A percentile compares a stretch with the other conserved stretches of the same genome.
phyloP scores from a whole-genome alignment of 1,140 invertebrate species.

The Gerris buenoi region DNA sequence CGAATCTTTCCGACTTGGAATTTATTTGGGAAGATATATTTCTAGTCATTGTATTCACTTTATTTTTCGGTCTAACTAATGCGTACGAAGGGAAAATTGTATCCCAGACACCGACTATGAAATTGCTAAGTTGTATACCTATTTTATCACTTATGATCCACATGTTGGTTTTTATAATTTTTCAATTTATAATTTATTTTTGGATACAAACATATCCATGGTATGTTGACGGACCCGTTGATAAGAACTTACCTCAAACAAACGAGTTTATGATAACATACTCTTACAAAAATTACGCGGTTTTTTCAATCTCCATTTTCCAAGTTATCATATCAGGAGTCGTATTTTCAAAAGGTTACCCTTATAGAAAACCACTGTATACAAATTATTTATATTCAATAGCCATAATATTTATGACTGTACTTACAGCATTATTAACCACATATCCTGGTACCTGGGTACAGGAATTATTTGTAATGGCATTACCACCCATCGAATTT shows the following conservation, averaged over 20 bases:
- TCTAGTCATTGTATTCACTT: slow-evolving; percentile 63
- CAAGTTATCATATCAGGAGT: neutral
- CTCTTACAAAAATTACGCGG: neutral
- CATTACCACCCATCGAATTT: neutral
- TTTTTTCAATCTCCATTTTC: neutral
- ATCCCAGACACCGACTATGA: slow-evolving; percentile 39
- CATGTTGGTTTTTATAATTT: neutral
- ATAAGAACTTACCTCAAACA: too few relatives aligned
- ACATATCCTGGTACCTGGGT: neutral
- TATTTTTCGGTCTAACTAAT: slow-evolving; percentile 65
- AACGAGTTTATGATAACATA: too few relatives aligned
- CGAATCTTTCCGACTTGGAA: slow-evolving; percentile 52
- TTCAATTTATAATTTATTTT: neutral
- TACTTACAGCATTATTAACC: neutral
- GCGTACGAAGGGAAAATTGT: slow-evolving; percentile 50
- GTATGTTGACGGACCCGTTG: neutral
- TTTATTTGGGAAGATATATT: slow-evolving; percentile 32
- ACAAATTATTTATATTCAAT: neutral
- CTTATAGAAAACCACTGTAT: neutral
- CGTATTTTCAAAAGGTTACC: neutral
- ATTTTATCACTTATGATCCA: neutral
- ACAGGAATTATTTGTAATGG: neutral
- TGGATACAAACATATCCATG: neutral
- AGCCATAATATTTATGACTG: neutral
- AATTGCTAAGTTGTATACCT: neutral